Evolutionary conservation across 2,888 invertebrate species (phyloP).

Genomic region (Rhabditoides inermis): DNA sequence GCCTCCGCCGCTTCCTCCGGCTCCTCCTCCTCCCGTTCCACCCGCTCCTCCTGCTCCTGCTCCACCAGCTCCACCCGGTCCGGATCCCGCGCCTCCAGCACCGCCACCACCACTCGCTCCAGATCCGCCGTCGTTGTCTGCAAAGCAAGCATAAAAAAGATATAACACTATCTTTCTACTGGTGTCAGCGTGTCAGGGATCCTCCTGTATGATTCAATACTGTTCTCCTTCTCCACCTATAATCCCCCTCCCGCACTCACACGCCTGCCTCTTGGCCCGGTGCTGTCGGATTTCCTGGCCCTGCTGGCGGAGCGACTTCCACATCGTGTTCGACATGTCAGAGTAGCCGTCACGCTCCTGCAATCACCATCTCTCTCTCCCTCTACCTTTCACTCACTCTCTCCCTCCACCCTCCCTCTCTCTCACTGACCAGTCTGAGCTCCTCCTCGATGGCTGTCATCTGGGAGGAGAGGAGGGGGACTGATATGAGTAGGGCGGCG

Average conservation of each 20-base stretch:
- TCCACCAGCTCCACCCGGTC: slow-evolving; percentile 6
- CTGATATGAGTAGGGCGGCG: slow-evolving; percentile 27
- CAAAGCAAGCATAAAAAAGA: neutral
- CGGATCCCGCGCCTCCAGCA: slow-evolving; percentile 3
- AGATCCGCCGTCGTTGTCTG: slow-evolving; percentile 17
- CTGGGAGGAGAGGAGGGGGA: slow-evolving; percentile 34
- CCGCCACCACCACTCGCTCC: slow-evolving; percentile 5
- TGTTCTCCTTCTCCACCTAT: too few species aligned
- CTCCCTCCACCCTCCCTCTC: slow-evolving; percentile 24
- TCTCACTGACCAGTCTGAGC: slow-evolving; percentile 31
- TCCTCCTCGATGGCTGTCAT: slow-evolving; percentile 32
- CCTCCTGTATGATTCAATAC: too few species aligned
- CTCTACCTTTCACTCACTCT: too few species aligned
- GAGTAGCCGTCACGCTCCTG: too few species aligned
- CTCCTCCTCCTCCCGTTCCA: too few species aligned
- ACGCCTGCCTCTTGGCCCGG: slow-evolving; percentile 25
- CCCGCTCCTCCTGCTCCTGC: slow-evolving; percentile 8
- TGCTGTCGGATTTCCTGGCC: slow-evolving; percentile 25
- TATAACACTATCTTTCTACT: neutral
- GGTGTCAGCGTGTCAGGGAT: too few species aligned
- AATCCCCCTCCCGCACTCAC: slow-evolving; percentile 12
- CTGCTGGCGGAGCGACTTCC: slow-evolving; percentile 35
- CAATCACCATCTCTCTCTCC: too few species aligned
- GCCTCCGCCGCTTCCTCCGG: too few species aligned
- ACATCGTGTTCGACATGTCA: slow-evolving; percentile 41